Conservation (phyloP, 2,797 vertebrate genomes). For the Acipenser transmontanus region DNA sequence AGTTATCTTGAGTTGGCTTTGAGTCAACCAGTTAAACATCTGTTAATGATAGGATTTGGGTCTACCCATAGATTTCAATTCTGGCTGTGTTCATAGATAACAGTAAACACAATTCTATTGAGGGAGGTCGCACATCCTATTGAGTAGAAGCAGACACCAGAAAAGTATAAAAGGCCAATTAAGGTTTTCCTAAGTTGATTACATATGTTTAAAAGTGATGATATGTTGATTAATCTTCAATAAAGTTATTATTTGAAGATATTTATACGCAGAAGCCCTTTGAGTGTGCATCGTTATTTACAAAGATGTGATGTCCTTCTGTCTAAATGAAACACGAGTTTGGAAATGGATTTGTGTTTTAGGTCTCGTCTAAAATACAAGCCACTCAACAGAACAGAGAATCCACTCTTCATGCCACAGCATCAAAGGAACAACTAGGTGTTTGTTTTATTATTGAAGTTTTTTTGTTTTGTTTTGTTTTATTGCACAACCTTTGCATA, state of each 20-base stretch:
- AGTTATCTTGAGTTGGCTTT: constrained; percentile 50
- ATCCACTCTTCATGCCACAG: no score
- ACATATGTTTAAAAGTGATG: constrained; percentile 58
- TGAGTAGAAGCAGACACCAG: neutral
- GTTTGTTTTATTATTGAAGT: no score
- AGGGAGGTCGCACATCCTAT: constrained; percentile 1
- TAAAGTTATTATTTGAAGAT: constrained; percentile 56
- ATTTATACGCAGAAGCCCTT: constrained; percentile 31
- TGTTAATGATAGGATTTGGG: constrained; percentile 34
- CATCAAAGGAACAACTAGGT: no score
- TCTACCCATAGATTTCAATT: constrained; percentile 45
- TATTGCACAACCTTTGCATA: no score
- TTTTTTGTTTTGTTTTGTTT: no score
- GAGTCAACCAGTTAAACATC: constrained; percentile 12
- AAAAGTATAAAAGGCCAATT: constrained; percentile 11
- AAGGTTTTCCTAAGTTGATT: constrained; percentile 13
- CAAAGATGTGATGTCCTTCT: neutral
- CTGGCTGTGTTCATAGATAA: constrained; percentile 42
- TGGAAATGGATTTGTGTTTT: no score
- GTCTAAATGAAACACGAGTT: neutral
- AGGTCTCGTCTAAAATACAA: no score
- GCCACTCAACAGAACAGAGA: no score
- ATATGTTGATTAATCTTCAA: constrained; percentile 53
- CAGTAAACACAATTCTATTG: constrained; percentile 8
- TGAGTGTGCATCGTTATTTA: constrained; percentile 23